Evolutionary conservation across 2,797 vertebrate genomes (phyloP).

Genomic region (Synaphobranchus kaupii): DNA sequence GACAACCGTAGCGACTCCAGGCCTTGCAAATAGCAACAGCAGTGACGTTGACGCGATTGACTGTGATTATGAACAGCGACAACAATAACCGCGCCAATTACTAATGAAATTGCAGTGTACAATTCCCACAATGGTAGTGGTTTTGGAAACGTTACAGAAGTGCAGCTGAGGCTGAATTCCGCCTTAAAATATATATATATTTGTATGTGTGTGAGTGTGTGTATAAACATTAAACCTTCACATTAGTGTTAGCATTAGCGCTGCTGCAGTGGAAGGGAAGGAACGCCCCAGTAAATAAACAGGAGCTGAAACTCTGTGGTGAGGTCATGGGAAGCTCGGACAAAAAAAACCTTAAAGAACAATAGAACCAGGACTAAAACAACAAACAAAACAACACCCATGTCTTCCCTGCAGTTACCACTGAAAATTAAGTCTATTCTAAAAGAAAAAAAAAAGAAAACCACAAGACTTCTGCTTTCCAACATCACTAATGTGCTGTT

Average conservation of each 20-base stretch:
- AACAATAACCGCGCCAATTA: background rate
- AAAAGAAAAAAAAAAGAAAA: background rate
- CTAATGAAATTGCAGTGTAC: background rate
- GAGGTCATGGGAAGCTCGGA: background rate
- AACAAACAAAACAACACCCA: conserved; percentile 5
- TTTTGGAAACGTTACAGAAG: background rate
- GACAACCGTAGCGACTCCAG: background rate
- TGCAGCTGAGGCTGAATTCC: background rate
- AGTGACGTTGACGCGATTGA: conserved; percentile 26
- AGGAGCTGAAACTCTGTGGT: background rate
- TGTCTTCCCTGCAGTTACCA: background rate
- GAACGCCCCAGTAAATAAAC: background rate
- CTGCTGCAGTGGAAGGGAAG: background rate
- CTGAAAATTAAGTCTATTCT: background rate
- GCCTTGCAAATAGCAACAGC: conserved; percentile 40
- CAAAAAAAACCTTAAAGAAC: background rate
- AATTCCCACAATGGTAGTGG: background rate
- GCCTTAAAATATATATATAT: background rate
- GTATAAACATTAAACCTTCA: background rate
- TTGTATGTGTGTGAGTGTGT: background rate
- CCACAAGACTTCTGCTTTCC: background rate
- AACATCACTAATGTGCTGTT: background rate
- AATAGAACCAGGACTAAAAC: background rate
- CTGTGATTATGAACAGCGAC: background rate
- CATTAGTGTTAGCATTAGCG: background rate